Base-by-base conservation (phyloP, 2,797 vertebrate genomes). In the Poeciliopsis turneri region DNA sequence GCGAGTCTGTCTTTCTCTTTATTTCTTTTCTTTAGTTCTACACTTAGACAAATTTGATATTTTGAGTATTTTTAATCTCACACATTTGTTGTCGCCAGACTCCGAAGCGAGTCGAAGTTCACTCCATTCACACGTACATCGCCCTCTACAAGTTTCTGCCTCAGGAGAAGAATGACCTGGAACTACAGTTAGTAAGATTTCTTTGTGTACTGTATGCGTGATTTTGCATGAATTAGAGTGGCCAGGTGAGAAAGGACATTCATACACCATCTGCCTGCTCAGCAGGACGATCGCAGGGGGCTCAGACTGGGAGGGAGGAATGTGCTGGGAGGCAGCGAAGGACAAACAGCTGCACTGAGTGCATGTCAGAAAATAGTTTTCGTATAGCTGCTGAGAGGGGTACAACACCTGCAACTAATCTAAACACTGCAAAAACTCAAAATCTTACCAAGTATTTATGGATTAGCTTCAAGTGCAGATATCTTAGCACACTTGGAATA, bases 131-230 rank as follows among this genome's bases (percentile, higher is more conserved):
- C 90, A 97, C 97, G 13, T 98, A 98, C 0, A 97, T 97, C 0
- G 97, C 97, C 0, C 96, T 98, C 81, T 98, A 97, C 94, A 97
- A 97, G 94, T 98, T 98, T 80, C 90, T 98, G 88, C 97, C 97
- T 74, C 97, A 98, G 84, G 97, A 98, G 91, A 96, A 95, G 82
- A 97, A 97, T 0, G 97, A 98, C 87, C 92, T 98, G 90, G 97
- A 96, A 30, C 92, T 98, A 78, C 96, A 96, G 97, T 98, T 79
- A 97, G 97, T 96, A 39, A 28, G 28, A 12, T 77, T 82, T 72
- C 2, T 68, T 78, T 82, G 16, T 78, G 47, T 71, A 8, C 5
- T 23, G 45, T 74, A 43, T 66, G 6, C 78, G 68, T 77, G 74
- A 39, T 43, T 74, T 59, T 77, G 71, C 79, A 77, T 76, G 72